Base-by-base conservation (phyloP, 2,113 vertebrate species). In the Callionymus lyra region DNA sequence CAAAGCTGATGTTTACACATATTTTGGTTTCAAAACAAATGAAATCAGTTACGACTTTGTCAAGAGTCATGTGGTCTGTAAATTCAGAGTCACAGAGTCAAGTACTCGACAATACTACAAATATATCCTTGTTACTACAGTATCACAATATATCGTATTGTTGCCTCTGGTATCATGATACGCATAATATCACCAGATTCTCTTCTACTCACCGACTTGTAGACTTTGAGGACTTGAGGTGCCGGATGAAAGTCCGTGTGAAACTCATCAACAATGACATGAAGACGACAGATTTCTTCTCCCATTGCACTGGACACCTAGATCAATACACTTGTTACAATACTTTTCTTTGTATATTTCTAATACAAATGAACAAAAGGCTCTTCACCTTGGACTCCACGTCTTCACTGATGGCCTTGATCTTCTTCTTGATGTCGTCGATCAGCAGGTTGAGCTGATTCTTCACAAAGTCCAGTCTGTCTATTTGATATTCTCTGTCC, bases 221-320 rank as follows among this genome's bases (percentile, higher is more conserved):
- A 97, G 12, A 88, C 65, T 74, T 92, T 93, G 48, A 98, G 56
- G 38, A 97, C 86, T 38, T 93, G 86, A 41, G 83, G 78, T 31
- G 89, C 92, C 11, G 92, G 88, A 69, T 98, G 92, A 69, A 98
- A 98, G 68, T 96, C 93, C 2, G 84, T 68, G 13, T 67, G 85
- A 84, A 96, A 98, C 70, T 94, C 91, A 43, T 97, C 90, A 35
- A 98, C 88, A 59, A 98, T 85, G 50, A 91, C 81, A 0, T 93
- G 89, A n/a, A 97, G 89, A 45, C 92, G 89, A 65, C 91, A 91
- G 61, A 98, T 98, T 83, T 98, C 95, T 68, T 98, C 91, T 2
- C 85, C 90, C 93, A 97, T 96, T 48, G 94, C 94, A 56, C 56
- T 83, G 9, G 93, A 97, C 48, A 98, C 95, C 95, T 98, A 76